Evolutionary conservation across 2,113 vertebrate species (phyloP).

Genomic region (Chunga burmeisteri): DNA sequence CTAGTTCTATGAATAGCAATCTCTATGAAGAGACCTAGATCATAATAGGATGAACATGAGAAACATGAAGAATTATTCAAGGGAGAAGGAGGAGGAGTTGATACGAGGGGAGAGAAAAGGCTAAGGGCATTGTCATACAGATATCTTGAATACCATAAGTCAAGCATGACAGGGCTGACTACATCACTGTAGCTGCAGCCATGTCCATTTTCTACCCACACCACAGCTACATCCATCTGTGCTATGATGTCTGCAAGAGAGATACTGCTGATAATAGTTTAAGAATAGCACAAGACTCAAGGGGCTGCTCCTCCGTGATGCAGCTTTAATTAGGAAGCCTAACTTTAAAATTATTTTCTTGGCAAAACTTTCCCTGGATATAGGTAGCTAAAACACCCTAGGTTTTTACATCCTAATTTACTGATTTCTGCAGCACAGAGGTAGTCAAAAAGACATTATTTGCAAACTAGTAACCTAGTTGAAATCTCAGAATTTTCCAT

Average conservation of each 20-base stretch:
- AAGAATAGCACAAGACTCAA: background rate
- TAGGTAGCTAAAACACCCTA: background rate
- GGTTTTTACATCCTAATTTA: background rate
- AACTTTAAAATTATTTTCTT: background rate
- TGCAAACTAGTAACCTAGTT: background rate
- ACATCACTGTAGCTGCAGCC: background rate
- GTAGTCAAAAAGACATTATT: background rate
- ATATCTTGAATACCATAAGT: background rate
- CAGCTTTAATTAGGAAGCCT: background rate
- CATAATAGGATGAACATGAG: background rate
- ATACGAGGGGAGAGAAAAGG: background rate
- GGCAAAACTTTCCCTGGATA: background rate
- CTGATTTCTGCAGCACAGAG: background rate
- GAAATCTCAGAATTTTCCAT: background rate
- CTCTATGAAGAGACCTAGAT: background rate
- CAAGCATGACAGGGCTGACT: background rate
- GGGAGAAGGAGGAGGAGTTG: background rate
- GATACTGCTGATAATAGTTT: background rate
- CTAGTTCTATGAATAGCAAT: background rate
- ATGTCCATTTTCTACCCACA: background rate
- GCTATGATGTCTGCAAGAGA: background rate
- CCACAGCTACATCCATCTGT: background rate
- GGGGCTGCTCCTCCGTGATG: background rate
- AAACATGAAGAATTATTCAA: background rate
- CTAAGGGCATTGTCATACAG: background rate